Conservation (phyloP, 2,888 invertebrate species). For the Heliconius cydno region DNA sequence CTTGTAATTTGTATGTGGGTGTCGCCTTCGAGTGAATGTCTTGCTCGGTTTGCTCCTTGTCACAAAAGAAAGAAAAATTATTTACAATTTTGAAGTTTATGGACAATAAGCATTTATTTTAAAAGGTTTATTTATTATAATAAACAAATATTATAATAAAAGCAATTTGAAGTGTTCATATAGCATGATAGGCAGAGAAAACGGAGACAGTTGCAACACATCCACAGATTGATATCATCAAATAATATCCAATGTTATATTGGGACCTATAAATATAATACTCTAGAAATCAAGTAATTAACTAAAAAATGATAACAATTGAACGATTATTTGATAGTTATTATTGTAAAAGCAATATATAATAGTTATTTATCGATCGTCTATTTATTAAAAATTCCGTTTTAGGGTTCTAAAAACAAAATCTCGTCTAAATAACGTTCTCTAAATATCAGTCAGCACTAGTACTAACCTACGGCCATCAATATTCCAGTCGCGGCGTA, state of each 20-base stretch:
- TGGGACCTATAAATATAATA: too few relatives aligned
- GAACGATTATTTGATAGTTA: too few relatives aligned
- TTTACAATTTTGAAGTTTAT: neutral
- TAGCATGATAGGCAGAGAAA: too few relatives aligned
- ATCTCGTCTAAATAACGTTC: constrained; percentile 29
- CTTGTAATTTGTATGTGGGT: neutral
- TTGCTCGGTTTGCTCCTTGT: neutral
- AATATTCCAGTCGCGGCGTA: constrained; percentile 54
- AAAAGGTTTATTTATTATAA: neutral
- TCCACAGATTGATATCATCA: too few relatives aligned
- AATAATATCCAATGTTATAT: too few relatives aligned
- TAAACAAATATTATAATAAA: too few relatives aligned
- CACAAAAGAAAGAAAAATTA: neutral
- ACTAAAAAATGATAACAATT: too few relatives aligned
- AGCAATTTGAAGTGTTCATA: too few relatives aligned
- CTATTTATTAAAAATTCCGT: neutral
- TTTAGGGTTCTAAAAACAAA: constrained; percentile 28
- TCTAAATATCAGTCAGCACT: constrained; percentile 35
- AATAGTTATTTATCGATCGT: neutral
- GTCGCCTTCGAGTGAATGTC: neutral
- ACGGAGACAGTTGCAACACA: too few relatives aligned
- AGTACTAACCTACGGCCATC: constrained; percentile 44
- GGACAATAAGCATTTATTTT: neutral
- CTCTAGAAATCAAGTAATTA: too few relatives aligned
- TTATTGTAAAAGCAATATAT: too few relatives aligned